Percentiles rank a stretch among this genome's conserved stretches.
Evolutionary conservation across 2,888 invertebrate species (phyloP).

Genomic region (Yponomeuta malinellus): DNA sequence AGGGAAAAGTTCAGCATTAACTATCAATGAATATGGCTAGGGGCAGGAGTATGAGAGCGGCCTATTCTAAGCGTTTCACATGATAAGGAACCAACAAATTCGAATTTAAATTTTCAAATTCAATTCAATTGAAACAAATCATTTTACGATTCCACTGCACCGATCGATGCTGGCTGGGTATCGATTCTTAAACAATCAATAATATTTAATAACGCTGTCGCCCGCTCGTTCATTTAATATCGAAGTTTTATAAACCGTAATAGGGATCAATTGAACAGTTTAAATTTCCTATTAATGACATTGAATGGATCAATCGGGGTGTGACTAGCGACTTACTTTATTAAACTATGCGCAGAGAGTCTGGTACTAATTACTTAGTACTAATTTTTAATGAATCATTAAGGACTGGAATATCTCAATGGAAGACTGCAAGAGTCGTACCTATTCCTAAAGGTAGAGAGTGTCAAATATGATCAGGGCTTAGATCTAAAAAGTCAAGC

Average conservation of each 20-base stretch:
- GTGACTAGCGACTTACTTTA: slow-evolving; percentile 39
- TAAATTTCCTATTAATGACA: slow-evolving; percentile 60
- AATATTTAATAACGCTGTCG: slow-evolving; percentile 30
- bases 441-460: too few species aligned
- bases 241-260: slow-evolving; percentile 65
- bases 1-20: too few species aligned
- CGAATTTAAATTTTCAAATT: slow-evolving; percentile 24
- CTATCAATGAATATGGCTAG: neutral
- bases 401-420: too few species aligned
- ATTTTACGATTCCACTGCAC: slow-evolving; percentile 54
- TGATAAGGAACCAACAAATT: neutral
- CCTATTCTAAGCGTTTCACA: neutral
- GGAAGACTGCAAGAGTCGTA: too few species aligned
- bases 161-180: slow-evolving; percentile 29
- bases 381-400: too few species aligned
- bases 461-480: too few species aligned
- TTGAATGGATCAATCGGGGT: slow-evolving; percentile 56
- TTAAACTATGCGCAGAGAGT: slow-evolving; percentile 12
- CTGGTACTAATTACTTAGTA: too few species aligned
- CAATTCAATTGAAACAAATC: slow-evolving; percentile 64
- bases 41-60: neutral
- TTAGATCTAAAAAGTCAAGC: too few species aligned
- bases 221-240: slow-evolving; percentile 53
- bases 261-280: slow-evolving; percentile 69
- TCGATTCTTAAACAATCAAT: slow-evolving; percentile 50